Conservation (phyloP, 2,888 invertebrate species). For the Chrysotoxum bicinctum region DNA sequence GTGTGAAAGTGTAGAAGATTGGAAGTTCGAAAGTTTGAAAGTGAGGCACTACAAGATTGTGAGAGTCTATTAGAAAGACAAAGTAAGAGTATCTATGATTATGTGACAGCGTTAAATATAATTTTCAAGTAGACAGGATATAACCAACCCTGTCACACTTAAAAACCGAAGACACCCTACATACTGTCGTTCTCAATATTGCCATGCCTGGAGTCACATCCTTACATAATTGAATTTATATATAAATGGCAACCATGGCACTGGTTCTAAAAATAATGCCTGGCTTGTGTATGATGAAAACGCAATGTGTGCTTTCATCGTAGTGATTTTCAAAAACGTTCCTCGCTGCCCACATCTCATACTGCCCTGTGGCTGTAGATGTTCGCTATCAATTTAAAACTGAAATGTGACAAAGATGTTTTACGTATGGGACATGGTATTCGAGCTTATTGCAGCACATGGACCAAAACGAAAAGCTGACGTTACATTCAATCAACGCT, state of each 20-base stretch:
- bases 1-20: too few species aligned
- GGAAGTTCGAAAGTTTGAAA: too few species aligned
- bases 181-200: too few species aligned
- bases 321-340: background rate
- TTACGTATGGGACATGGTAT: background rate
- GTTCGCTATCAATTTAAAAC: background rate
- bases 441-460: background rate
- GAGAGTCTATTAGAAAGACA: too few species aligned
- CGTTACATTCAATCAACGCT: background rate
- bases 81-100: too few species aligned
- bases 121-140: too few species aligned
- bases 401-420: background rate
- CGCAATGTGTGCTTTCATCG: background rate
- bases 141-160: too few species aligned
- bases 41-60: too few species aligned
- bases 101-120: too few species aligned
- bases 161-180: too few species aligned
- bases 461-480: background rate
- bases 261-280: background rate
- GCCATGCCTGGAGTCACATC: too few species aligned
- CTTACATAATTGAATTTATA: background rate
- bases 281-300: background rate
- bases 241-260: background rate
- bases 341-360: background rate
- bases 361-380: background rate